Evolutionary conservation across 2,113 vertebrate species (phyloP).

Genomic region (Seriola aureovittata): DNA sequence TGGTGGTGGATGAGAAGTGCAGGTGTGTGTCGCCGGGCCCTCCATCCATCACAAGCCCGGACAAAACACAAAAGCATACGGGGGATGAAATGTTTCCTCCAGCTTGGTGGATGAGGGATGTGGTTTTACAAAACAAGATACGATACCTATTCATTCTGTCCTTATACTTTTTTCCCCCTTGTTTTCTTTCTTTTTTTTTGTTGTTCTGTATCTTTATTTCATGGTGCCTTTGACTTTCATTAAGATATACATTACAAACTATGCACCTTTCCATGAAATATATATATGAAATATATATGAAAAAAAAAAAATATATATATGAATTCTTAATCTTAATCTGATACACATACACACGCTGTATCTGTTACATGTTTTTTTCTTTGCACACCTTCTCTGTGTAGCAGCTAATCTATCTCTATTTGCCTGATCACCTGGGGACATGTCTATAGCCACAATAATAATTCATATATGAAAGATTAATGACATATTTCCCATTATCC

Average conservation of each 20-base stretch:
- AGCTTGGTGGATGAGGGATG: conserved; percentile 76
- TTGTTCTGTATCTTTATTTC: conserved; percentile 16
- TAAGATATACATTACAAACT: neutral
- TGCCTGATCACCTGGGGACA: conserved; percentile 62
- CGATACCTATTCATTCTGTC: conserved; percentile 57
- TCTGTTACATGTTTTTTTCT: conserved; percentile 13
- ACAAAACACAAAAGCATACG: conserved; percentile 71
- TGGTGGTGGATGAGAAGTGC: conserved; percentile 75
- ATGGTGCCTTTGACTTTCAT: conserved; percentile 19
- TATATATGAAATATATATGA: conserved; percentile 15
- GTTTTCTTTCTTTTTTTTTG: neutral
- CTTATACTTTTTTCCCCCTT: conserved; percentile 1
- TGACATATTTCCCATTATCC: conserved; percentile 70
- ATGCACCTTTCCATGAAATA: neutral
- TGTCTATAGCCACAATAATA: conserved; percentile 67
- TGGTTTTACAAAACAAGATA: conserved; percentile 72
- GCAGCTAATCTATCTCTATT: conserved; percentile 59
- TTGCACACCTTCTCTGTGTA: conserved; percentile 31
- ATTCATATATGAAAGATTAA: conserved; percentile 77
- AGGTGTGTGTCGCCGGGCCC: conserved; percentile 73
- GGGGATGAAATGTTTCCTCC: conserved; percentile 73
- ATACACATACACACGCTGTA: neutral
- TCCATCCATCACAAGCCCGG: conserved; percentile 78
- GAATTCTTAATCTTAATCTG: conserved; percentile 9
- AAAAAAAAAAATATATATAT: neutral